Evolutionary conservation across 2,113 vertebrate genomes (phyloP).

Genomic region (Lutjanus erythropterus): DNA sequence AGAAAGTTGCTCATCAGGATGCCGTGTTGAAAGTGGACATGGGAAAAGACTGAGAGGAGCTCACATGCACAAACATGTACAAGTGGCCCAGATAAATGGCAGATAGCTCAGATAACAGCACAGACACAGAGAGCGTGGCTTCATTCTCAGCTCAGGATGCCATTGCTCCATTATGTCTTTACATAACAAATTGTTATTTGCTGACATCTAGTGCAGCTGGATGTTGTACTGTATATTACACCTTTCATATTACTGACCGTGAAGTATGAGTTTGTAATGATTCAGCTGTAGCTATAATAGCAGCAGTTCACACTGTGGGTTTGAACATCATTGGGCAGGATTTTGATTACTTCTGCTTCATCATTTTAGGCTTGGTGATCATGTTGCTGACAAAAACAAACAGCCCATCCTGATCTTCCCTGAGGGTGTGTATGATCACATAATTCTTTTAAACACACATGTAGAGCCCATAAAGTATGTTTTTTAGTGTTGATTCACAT

Average conservation of each 20-base stretch:
- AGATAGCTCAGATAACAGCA: too few species aligned
- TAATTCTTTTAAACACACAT: not conserved
- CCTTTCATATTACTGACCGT: not conserved
- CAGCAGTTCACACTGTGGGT: not conserved
- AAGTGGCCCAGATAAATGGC: too few species aligned
- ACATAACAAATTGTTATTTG: too few species aligned
- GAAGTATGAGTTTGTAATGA: not conserved
- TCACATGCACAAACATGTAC: too few species aligned
- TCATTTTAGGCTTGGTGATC: constrained; percentile 88
- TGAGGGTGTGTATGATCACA: constrained; percentile 86
- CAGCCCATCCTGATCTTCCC: constrained; percentile 96
- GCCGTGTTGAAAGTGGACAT: too few species aligned
- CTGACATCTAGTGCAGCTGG: too few species aligned
- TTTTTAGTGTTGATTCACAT: not conserved
- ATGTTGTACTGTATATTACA: too few species aligned
- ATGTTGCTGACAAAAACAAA: constrained; percentile 92
- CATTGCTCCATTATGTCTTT: too few species aligned
- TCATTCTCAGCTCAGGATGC: too few species aligned
- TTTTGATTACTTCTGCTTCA: constrained; percentile 11
- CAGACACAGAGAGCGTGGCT: too few species aligned
- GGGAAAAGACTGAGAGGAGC: too few species aligned
- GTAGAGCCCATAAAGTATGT: not conserved
- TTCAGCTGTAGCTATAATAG: not conserved
- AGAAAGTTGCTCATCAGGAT: too few species aligned
- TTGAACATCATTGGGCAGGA: not conserved